Conservation (phyloP, 2,888 invertebrate species). For the Phortica okadai region DNA sequence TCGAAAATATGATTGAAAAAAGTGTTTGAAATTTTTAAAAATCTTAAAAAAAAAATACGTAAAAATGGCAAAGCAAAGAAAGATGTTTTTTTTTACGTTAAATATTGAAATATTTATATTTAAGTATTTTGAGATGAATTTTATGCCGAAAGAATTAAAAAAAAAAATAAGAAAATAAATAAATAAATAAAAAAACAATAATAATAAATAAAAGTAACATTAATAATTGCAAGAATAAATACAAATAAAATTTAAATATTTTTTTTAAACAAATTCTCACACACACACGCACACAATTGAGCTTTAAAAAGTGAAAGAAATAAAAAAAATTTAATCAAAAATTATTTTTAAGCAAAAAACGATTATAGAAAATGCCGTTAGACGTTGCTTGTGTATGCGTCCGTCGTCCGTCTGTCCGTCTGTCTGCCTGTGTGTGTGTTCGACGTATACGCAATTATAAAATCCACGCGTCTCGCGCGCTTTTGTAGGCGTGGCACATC, state of each 20-base stretch:
- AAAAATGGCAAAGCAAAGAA: neutral
- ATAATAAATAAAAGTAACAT: neutral
- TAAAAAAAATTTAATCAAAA: neutral
- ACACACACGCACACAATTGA: neutral
- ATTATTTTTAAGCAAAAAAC: neutral
- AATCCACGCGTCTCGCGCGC: neutral
- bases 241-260: too few species aligned
- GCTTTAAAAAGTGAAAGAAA: neutral
- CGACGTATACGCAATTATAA: neutral
- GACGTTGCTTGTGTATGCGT: neutral
- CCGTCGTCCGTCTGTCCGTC: neutral
- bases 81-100: conserved; percentile 17
- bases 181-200: neutral
- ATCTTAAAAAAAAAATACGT: conserved; percentile 6
- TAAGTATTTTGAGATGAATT: neutral
- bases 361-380: neutral
- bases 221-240: too few species aligned
- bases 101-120: conserved; percentile 15
- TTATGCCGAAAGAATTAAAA: neutral
- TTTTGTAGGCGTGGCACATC: neutral
- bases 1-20: too few species aligned
- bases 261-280: neutral
- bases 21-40: neutral
- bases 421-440: neutral
- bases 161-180: conserved; percentile 11